A percentile compares a stretch with the other conserved stretches of the same genome.
These are phyloP conservation scores for Microtus richardsoni DNA, from an alignment of 2,113 vertebrate species.

Conservation along the genomic window DNA sequence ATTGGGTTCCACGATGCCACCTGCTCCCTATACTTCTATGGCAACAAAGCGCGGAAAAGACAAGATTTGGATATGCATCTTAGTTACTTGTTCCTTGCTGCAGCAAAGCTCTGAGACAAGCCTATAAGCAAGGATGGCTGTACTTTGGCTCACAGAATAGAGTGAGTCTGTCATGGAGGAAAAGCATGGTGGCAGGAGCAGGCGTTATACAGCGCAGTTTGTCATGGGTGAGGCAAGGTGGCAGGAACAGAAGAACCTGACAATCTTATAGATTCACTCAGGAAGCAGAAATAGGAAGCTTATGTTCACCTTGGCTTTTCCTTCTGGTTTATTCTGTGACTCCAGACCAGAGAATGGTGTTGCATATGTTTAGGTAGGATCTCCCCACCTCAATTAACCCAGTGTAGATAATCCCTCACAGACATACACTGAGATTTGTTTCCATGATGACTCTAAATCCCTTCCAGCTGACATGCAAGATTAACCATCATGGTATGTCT, in stretches of 20 bases:
- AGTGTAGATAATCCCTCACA: neutral
- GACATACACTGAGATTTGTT: neutral
- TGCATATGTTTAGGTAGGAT: neutral
- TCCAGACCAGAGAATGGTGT: neutral
- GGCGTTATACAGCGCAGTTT: neutral
- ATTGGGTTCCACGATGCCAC: rapidly evolving
- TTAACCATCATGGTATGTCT: neutral
- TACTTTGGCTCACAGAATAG: neutral
- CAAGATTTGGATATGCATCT: neutral
- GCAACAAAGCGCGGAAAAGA: neutral
- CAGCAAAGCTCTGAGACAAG: neutral
- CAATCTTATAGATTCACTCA: neutral
- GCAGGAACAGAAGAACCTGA: neutral
- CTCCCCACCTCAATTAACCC: neutral
- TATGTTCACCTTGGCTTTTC: no score
- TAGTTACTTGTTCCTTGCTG: neutral
- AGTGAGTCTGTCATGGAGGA: neutral
- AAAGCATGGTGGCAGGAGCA: neutral
- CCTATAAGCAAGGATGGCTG: neutral
- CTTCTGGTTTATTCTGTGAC: neutral
- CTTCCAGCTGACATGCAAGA: neutral
- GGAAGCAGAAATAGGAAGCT: neutral
- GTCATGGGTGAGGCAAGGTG: neutral
- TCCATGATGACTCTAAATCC: neutral
- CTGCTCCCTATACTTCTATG: neutral